phyloP scores from a whole-genome alignment of 2,888 invertebrate species.

The Neelides folsomi region DNA sequence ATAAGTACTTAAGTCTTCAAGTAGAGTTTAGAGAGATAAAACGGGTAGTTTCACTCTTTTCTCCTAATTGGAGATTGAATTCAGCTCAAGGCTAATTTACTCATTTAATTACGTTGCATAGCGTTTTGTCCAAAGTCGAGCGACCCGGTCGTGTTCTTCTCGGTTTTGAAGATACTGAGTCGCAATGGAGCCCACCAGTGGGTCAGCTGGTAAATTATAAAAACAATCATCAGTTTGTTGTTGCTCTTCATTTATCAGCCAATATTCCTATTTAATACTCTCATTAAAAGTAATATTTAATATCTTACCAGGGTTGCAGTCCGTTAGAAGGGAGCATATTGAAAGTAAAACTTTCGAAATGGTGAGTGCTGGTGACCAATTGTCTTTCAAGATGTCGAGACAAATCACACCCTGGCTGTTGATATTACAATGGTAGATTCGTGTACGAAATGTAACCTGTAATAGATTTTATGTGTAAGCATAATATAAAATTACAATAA shows the following conservation, averaged over 20 bases:
- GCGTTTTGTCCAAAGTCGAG: conserved; percentile 95
- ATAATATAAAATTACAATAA: no score
- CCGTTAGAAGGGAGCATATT: conserved; percentile 93
- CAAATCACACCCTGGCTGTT: conserved; percentile 98
- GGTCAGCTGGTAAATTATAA: conserved; percentile 60
- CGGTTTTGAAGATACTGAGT: conserved; percentile 95
- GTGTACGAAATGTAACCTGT: conserved; percentile 80
- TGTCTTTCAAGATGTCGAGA: conserved; percentile 93
- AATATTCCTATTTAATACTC: background rate
- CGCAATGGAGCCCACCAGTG: conserved; percentile 93
- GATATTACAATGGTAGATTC: conserved; percentile 99
- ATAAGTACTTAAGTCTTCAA: no score
- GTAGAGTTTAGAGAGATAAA: no score
- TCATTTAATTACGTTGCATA: conserved; percentile 68
- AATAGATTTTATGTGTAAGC: no score
- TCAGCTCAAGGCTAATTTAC: background rate
- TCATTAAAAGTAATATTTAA: background rate
- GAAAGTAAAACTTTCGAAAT: conserved; percentile 95
- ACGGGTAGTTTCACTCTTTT: no score
- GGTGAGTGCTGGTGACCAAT: conserved; percentile 98
- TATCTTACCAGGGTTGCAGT: conserved; percentile 87
- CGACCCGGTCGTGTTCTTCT: conserved; percentile 94
- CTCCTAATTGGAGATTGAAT: background rate
- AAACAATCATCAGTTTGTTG: conserved; percentile 1
- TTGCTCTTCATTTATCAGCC: background rate